Base-by-base conservation (phyloP, 2,797 vertebrate species). In the Atherinosoma microstoma region DNA sequence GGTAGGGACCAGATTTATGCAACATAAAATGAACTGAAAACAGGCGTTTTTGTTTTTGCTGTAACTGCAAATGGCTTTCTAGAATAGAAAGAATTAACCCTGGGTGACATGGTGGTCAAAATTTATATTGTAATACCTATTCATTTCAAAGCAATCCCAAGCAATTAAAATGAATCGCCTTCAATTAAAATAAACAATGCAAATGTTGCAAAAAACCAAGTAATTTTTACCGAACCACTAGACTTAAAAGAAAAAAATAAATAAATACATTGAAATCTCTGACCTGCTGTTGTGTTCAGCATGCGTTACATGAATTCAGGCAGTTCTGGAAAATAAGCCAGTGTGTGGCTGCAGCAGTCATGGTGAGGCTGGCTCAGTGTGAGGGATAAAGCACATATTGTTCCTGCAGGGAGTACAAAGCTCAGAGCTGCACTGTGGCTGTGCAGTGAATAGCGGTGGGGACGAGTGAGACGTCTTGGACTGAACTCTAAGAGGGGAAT, bases 301-400 rank as follows among this genome's bases (percentile, higher is more conserved):
- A 18, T 58, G 20, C 34, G 7, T 42, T 15, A 18, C 40, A 42
- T 42, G 60, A 18, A 47, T 15, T 54, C 47, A 22, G 16, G 47
- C n/a, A 2, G 13, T 30, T 42, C 59, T 47, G 35, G 54, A 63
- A 66, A 60, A 36, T n/a, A 65, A 61, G 49, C 35, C 15, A 22
- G 18, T 6, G 20, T 24, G 56, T 68, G 56, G 38, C 36, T 62
- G 51, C 16, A 63, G 59, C 35, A 59, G 36, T 66, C 51, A 58
- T 36, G 3, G 4, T 29, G 22, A 47, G 36, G 61, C 9, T 15
- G 66, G 29, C 24, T 67, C 20, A 5, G 24, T 34, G 34, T 40
- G 30, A 29, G 34, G 12, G 27, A 20, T 42, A 29, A 56, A 57
- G 53, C 18, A 62, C 38, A 18, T 59, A 32, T 22, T 29, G 57